phyloP scores from a whole-genome alignment of 2,113 vertebrate species.

The Myotis lucifugus region DNA sequence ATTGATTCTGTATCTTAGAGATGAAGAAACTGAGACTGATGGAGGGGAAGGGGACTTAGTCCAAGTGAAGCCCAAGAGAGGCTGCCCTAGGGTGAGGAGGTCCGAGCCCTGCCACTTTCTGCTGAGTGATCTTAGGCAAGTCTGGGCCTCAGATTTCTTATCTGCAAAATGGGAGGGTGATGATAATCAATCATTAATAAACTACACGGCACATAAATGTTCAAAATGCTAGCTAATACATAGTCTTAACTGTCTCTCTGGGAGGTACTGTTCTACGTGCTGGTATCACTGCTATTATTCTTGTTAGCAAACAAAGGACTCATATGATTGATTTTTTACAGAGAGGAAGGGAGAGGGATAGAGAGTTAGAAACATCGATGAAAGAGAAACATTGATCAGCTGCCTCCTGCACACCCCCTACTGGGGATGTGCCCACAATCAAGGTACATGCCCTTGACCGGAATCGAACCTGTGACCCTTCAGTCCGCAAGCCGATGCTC shows the following conservation, averaged over 20 bases:
- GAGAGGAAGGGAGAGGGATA: too few species aligned
- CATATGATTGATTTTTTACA: too few species aligned
- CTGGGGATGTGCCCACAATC: too few species aligned
- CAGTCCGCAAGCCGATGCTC: too few species aligned
- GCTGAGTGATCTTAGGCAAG: background rate
- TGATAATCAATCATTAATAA: background rate
- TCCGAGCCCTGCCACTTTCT: background rate
- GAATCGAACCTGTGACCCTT: too few species aligned
- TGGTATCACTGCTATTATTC: background rate
- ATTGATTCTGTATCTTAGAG: background rate
- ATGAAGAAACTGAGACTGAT: background rate
- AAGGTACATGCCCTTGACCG: too few species aligned
- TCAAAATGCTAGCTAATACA: background rate
- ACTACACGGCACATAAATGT: fast-evolving
- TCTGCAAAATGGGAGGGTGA: background rate
- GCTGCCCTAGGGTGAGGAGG: background rate
- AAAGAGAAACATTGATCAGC: too few species aligned
- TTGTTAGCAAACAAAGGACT: background rate
- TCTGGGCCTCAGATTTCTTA: background rate
- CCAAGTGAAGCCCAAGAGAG: background rate
- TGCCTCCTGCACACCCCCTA: too few species aligned
- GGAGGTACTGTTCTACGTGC: background rate
- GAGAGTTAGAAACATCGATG: too few species aligned
- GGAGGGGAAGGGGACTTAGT: background rate
- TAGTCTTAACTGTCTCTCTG: fast-evolving